Base-by-base conservation (phyloP, 2,797 vertebrate species). In the Galago senegalensis region DNA sequence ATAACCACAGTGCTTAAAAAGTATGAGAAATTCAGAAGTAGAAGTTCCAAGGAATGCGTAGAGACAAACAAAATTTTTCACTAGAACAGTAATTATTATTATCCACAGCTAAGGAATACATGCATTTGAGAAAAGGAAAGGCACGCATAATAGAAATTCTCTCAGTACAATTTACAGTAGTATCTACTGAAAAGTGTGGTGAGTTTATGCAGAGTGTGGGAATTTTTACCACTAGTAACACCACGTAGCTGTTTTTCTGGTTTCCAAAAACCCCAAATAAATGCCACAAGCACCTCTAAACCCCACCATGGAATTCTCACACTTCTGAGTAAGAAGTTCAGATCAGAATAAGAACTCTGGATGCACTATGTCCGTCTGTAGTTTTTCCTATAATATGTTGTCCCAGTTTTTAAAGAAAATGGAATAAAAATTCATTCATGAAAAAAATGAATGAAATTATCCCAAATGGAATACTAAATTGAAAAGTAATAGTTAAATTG, bases 401-500 rank as follows among this genome's bases (percentile, higher is more conserved):
- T 82, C 87, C 90, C 87, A 84, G 56, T 91, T 97, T 98, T 97
- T 96, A 65, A 98, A 97, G 94, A 97, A 97, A 98, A 97, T 75
- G 40, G 93, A 97, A 98, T 95, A 98, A 97, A 98, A 97, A 96
- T 97, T 96, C 97, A 97, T 97, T 96, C 56, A 91, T 94, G 93
- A 96, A 95, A 96, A 97, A 96, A 98, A 93, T 77, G 93, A 95
- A 93, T 95, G 86, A 97, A 97, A 98, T 96, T 97, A 97, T 69
- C 84, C 61, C 87, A 98, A 97, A 97, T 97, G 94, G 94, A 98
- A 97, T 97, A 97, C 86, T 96, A 97, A 96, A 95, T 96, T 98
- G 95, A 97, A 98, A 96, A 97, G 98, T 95, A 98, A 97, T 83
- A 96, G 72, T 96, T 92, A 97, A 97, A 97, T 96, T 95, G 94